These are phyloP conservation scores for Drosophila macrospina DNA, from an alignment of 2,888 invertebrate species.

Conservation along the genomic window DNA sequence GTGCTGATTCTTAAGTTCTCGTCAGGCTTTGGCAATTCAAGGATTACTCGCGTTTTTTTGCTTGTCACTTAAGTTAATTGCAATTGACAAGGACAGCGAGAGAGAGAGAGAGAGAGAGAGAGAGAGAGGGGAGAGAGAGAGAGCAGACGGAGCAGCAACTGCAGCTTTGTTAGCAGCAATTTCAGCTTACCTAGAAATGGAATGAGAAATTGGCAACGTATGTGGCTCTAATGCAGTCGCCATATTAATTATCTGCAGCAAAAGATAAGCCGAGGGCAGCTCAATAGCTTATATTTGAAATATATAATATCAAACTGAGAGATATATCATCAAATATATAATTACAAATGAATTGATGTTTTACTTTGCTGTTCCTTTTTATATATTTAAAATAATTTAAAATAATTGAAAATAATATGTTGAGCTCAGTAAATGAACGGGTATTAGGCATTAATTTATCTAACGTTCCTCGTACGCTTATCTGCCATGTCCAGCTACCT, in stretches of 20 bases:
- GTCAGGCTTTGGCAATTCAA: constrained; percentile 7
- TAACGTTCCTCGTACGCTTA: constrained; percentile 8
- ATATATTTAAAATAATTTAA: neutral
- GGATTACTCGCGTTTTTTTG: constrained; percentile 47
- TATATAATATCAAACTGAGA: too few relatives aligned
- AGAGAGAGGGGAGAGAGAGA: neutral
- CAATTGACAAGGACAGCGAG: constrained; percentile 49
- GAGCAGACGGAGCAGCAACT: neutral
- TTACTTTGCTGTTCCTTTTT: too few relatives aligned
- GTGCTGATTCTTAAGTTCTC: neutral
- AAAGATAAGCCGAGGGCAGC: constrained; percentile 32
- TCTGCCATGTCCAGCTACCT: constrained; percentile 20
- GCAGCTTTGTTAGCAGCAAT: constrained; percentile 23
- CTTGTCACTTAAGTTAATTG: constrained; percentile 78
- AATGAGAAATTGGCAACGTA: constrained; percentile 32
- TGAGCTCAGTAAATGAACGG: neutral
- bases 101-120: neutral
- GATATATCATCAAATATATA: too few relatives aligned
- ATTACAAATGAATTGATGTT: too few relatives aligned
- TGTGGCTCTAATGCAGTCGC: constrained; percentile 61
- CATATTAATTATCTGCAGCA: constrained; percentile 74
- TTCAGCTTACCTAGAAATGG: constrained; percentile 13
- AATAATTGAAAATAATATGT: neutral
- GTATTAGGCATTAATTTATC: neutral
- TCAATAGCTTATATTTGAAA: neutral